Evolutionary conservation across 2,113 vertebrate species (phyloP), one percentile per base, ranked within the genome.

Genomic region (Psammodynastes pulverulentus): DNA sequence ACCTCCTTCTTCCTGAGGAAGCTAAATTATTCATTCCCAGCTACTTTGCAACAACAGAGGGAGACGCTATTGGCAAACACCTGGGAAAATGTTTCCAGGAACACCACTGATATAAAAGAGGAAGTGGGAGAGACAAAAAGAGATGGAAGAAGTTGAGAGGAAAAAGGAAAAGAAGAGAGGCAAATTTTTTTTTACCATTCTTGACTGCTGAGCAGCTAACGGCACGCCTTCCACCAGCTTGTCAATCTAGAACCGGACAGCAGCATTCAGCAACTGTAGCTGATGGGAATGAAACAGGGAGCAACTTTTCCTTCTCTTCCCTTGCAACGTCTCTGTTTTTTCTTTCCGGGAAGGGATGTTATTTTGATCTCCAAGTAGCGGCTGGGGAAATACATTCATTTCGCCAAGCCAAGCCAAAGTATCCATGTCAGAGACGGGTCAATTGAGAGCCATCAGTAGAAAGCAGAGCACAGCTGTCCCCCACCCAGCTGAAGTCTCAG

Each of bases 1-100:
- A 86, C 93, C 94, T 96, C 95, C 95, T 93, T 96, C 96, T 96
- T 94, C 96, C 92, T 6, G 72, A 92, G 92, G 91, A 93, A 95
- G 92, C 93, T 94, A 93, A 96, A 95, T 97, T 94, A 97, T 96
- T 93, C 92, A 97, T 96, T 87, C 91, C 88, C 15, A 90, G 93
- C 67, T 95, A 95, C 95, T 96, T 96, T 92, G 13, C 51, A 93
- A 23, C 92, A 95, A 95, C 92, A 93, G 96, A 94, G 79, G 94
- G 92, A 95, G 93, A 94, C 0, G 45, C 46, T 90, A 91, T 86
- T 0, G 58, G 72, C 91, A 92, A 92, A 84, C 0, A 45, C 84
- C 93, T 93, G 94, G 94, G 21, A 93, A 96, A 96, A 96, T 6
- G 58, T 94, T 96, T 29, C 8, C 2, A 89, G 90, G 53, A 45